phyloP scores from a whole-genome alignment of 2,113 vertebrate genomes.

The Cyprinodon tularosa region DNA sequence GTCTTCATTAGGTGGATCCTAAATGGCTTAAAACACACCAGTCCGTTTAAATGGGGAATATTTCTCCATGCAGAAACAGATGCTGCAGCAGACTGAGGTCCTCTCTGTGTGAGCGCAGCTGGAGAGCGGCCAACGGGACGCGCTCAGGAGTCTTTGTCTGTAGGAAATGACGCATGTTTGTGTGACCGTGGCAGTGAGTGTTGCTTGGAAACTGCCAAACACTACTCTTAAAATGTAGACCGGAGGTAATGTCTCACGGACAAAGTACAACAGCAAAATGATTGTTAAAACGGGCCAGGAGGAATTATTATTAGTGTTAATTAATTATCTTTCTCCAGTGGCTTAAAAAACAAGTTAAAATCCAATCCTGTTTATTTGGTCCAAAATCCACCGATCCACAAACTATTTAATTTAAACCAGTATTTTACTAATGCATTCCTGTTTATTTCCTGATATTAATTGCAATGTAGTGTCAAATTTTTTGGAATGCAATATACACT shows the following conservation, averaged over 20 bases:
- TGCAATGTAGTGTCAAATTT: too few relatives aligned
- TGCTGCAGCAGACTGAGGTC: background rate
- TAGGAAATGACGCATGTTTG: slow-evolving; percentile 78
- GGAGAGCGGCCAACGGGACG: slow-evolving; percentile 12
- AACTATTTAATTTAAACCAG: too few relatives aligned
- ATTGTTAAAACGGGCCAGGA: background rate
- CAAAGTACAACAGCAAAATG: background rate
- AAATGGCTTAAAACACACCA: background rate
- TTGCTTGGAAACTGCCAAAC: slow-evolving; percentile 77
- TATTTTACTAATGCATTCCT: too few relatives aligned
- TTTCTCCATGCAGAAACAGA: background rate
- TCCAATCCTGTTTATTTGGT: too few relatives aligned
- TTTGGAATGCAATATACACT: too few relatives aligned
- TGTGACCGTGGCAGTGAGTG: slow-evolving; percentile 32
- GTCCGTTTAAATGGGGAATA: background rate
- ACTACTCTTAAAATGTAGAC: slow-evolving; percentile 19
- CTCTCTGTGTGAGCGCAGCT: slow-evolving; percentile 28
- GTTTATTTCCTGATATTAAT: too few relatives aligned
- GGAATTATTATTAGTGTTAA: too few relatives aligned
- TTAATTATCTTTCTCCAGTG: too few relatives aligned
- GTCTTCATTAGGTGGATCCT: background rate
- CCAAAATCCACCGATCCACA: too few relatives aligned
- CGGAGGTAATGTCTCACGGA: slow-evolving; percentile 29
- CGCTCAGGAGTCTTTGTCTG: slow-evolving; percentile 21
- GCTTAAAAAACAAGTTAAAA: too few relatives aligned